Percentiles rank a stretch among this genome's conserved stretches.
These are phyloP conservation scores for Rotaria socialis DNA, from an alignment of 2,888 invertebrate species.

Conservation along the genomic window DNA sequence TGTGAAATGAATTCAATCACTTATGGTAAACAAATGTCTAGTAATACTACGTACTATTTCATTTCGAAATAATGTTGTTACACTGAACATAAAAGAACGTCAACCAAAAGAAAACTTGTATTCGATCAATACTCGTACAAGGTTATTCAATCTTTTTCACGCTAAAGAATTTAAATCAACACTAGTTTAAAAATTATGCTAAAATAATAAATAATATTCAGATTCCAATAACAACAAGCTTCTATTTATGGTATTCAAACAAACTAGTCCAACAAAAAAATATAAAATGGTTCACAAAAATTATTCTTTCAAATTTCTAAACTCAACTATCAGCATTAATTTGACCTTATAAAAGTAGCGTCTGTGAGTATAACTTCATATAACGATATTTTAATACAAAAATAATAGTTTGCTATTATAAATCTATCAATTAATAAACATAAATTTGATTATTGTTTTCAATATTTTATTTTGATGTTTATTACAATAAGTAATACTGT, in stretches of 20 bases:
- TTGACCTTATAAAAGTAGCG: no score
- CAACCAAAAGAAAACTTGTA: no score
- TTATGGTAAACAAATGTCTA: not conserved
- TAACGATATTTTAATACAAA: not conserved
- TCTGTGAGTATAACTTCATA: no score
- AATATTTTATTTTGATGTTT: no score
- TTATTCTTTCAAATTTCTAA: not conserved
- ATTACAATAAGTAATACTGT: not conserved
- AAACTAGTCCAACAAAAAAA: constrained; percentile 50
- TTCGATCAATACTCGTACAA: constrained; percentile 38
- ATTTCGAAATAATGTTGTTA: constrained; percentile 6
- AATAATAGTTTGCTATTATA: constrained; percentile 36
- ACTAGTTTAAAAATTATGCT: constrained; percentile 52
- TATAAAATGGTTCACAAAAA: not conserved
- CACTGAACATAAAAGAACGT: not conserved
- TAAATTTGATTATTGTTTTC: no score
- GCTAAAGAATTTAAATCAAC: constrained; percentile 51
- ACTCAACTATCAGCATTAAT: no score
- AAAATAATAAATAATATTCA: constrained; percentile 50
- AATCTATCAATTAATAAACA: no score
- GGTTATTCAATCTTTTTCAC: constrained; percentile 42
- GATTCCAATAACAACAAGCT: constrained; percentile 59
- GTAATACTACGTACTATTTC: constrained; percentile 25
- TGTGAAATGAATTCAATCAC: constrained; percentile 12
- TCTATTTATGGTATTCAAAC: constrained; percentile 58